These are phyloP conservation scores for Esox niger DNA, from an alignment of 2,113 vertebrate genomes.

Conservation along the genomic window DNA sequence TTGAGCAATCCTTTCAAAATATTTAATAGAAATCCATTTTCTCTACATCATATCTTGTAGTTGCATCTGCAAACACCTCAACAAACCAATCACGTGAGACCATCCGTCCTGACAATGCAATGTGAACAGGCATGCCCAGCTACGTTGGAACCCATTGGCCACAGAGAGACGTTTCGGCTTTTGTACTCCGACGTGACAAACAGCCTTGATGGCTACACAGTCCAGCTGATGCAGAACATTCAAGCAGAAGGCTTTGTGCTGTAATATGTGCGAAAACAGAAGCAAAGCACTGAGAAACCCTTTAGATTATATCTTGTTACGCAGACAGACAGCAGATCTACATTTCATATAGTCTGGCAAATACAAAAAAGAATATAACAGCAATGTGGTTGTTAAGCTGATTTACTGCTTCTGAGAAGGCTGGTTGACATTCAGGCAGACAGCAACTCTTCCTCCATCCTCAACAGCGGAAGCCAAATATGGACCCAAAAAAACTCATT, in stretches of 20 bases:
- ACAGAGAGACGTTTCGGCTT: conserved; percentile 37
- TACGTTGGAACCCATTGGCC: conserved; percentile 29
- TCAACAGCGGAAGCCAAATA: neutral
- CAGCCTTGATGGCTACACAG: neutral
- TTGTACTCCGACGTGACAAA: neutral
- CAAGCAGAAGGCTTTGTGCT: conserved; percentile 9
- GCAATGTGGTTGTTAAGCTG: neutral
- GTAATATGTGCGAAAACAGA: conserved; percentile 8
- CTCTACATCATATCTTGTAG: conserved; percentile 4
- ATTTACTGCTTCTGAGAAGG: neutral
- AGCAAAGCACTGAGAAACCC: conserved; percentile 22
- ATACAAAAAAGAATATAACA: neutral
- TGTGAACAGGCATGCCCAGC: conserved; percentile 46
- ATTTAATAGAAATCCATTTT: conserved; percentile 63
- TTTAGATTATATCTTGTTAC: neutral
- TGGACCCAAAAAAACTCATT: neutral
- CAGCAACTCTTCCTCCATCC: neutral
- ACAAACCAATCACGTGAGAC: neutral
- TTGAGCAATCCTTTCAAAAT: conserved; percentile 62
- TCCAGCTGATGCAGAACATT: neutral
- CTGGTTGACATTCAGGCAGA: neutral
- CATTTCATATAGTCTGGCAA: conserved; percentile 14
- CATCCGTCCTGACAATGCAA: conserved; percentile 11
- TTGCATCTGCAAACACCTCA: too few relatives aligned
- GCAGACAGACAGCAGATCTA: conserved; percentile 26